Evolutionary conservation across 2,888 invertebrate species (phyloP), one percentile per base, ranked within the genome.

Genomic region (Macrophya annulata): DNA sequence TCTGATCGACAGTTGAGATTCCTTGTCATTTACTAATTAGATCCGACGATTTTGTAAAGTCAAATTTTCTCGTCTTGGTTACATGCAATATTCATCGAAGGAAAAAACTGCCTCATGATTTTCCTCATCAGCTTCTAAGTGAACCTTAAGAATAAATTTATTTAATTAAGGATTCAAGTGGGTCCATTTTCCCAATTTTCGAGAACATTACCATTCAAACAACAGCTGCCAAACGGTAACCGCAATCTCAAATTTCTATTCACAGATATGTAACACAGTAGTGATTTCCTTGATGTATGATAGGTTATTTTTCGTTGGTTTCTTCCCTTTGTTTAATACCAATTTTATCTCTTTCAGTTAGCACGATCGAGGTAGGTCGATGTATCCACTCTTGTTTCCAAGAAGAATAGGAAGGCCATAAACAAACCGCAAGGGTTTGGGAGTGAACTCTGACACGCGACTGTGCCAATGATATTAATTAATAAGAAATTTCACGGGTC

Each of bases 401-500:
- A 74, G 72, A 45, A 43, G 72, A 72, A 74, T n/a, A n/a, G n/a
- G 21, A 45, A n/a, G 43, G 21, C 43, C 12, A 45, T 74, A 21
- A 45, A 6, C 10, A 74, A 74, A 74, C 72, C 72, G 45, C 45
- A 31, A 45, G n/a, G 72, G 37, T 25, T 68, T 37, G 12, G 37
- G 5, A 68, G 15, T 8, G 17, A 45, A 15, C 21, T 45, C 45
- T 9, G 45, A 74, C 72, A 74, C 72, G 72, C 45, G 72, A 74
- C 72, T 25, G n/a, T 74, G 45, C 21, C 37, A n/a, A 31, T 5
- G 86, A 87, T 88, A 88, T 90, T 90, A 90, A 91, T 89, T 90
- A 89, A 90, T 90, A 89, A 88, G 85, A 87, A 88, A 87, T 89
- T 88, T 89, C 87, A 87, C 86, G 51, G 40, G 17, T n/a, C 55